A percentile compares a stretch with the other conserved stretches of the same genome.
Evolutionary conservation across 2,113 vertebrate genomes (phyloP).

Genomic region (Macheiramphus alcinus): DNA sequence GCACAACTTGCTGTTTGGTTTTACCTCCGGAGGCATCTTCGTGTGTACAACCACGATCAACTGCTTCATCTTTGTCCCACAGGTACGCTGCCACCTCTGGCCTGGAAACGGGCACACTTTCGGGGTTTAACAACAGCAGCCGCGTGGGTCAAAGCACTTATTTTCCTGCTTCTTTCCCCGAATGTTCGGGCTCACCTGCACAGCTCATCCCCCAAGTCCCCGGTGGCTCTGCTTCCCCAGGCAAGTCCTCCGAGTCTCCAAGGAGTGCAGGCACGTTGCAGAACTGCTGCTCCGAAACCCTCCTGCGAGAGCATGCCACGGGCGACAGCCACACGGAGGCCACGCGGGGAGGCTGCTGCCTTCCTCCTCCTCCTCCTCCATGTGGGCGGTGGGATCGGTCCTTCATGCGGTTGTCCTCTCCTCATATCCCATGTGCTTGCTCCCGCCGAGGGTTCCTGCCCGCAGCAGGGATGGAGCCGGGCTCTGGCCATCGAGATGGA

Average conservation of each 20-base stretch:
- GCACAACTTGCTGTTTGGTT: slow-evolving; percentile 89
- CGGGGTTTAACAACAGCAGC: neutral
- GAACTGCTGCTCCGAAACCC: neutral
- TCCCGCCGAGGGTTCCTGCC: neutral
- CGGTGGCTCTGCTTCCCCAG: neutral
- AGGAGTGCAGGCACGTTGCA: accelerated
- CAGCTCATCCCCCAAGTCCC: neutral
- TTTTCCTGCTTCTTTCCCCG: neutral
- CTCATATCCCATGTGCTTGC: accelerated
- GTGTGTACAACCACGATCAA: slow-evolving; percentile 88
- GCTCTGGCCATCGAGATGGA: neutral
- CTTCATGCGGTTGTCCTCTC: neutral
- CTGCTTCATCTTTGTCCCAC: slow-evolving; percentile 95
- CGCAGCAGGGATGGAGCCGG: accelerated
- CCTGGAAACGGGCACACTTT: accelerated
- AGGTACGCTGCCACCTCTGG: slow-evolving; percentile 71
- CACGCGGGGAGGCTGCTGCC: accelerated
- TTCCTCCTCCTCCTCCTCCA: neutral
- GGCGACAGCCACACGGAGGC: neutral
- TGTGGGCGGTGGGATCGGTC: neutral
- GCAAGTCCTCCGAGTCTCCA: neutral
- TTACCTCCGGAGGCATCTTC: slow-evolving; percentile 90
- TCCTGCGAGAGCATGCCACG: accelerated
- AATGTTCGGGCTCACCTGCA: neutral
- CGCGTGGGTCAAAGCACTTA: accelerated